A percentile compares a stretch with the other conserved stretches of the same genome.
Conservation (phyloP, 2,113 vertebrate genomes). For the human region DNA sequence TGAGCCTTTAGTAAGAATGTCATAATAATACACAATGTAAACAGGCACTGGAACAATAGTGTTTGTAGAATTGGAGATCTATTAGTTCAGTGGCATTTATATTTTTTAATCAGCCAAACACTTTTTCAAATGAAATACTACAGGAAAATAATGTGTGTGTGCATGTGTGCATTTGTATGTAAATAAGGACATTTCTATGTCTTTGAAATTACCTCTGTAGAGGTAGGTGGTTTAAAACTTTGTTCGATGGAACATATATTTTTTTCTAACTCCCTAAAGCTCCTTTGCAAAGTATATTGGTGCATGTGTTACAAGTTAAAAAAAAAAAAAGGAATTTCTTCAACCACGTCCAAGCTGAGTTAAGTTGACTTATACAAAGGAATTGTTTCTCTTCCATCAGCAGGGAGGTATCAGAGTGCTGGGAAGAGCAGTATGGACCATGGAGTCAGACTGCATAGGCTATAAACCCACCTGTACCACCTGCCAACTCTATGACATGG, state of each 20-base stretch:
- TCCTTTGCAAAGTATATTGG: not conserved
- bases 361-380: not conserved
- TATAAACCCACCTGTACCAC: not conserved
- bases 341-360: not conserved
- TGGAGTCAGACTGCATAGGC: not conserved
- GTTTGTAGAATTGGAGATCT: not conserved
- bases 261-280: not conserved
- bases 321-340: not conserved
- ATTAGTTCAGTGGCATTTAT: not conserved
- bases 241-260: not conserved
- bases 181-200: not conserved
- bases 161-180: not conserved
- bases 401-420: not conserved
- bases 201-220: not conserved
- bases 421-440: not conserved
- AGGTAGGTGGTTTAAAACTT: not conserved
- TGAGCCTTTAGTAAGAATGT: not conserved
- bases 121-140: slow-evolving; percentile 2
- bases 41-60: not conserved
- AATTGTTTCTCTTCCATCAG: not conserved
- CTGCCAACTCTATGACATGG: not conserved
- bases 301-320: not conserved
- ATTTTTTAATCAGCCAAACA: not conserved
- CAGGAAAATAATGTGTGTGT: not conserved
- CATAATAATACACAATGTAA: not conserved